Evolutionary conservation across 2,888 invertebrate species (phyloP), one percentile per base, ranked within the genome.

Genomic region (Thecophora atra): DNA sequence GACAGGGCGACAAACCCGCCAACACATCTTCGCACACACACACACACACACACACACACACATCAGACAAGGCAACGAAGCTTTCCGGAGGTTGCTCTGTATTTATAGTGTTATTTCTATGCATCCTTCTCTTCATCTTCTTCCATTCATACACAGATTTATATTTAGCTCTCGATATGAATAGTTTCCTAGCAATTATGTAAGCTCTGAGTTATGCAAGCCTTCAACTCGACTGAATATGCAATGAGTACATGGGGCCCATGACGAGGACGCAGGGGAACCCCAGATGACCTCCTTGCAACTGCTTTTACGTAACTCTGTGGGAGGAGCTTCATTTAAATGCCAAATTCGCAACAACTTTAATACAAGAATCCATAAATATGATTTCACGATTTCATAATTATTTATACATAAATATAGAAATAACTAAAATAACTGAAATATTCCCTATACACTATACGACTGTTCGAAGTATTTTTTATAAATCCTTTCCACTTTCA

Each of bases 321-420:
- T 47, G 54, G 74, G 74, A 74, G 74, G 74, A 72, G 74, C 74
- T 54, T 67, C 69, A 72, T 52, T 70, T 30, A 62, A 54, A 60
- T 66, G 64, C 56, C 51, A 30, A 64, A 42, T 67, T 62, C 17
- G 19, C 44, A 60, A 26, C 44, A 44, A 28, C 42, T n/a, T 21
- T 13, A 15, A n/a, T 26, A 28, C 44, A 60, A 17, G n/a, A n/a
- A 15, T 2, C 8, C 24, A 21, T 26, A 26, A 65, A 64, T 56
- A 64, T 47, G 5, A 47, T 47, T 15, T 47, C 47, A n/a, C 15
- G 17, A 47, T 8, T 28, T 19, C 42, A 44, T 28, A 30, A 42
- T 37, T 42, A 37, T 37, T 17, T 63, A 17, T 19, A 19, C 37
- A 37, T 11, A 37, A 11, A 37, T 37, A n/a, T n/a, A n/a, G n/a